Evolutionary conservation across 2,888 invertebrate genomes (phyloP).

Genomic region (Podabrus alpinus): DNA sequence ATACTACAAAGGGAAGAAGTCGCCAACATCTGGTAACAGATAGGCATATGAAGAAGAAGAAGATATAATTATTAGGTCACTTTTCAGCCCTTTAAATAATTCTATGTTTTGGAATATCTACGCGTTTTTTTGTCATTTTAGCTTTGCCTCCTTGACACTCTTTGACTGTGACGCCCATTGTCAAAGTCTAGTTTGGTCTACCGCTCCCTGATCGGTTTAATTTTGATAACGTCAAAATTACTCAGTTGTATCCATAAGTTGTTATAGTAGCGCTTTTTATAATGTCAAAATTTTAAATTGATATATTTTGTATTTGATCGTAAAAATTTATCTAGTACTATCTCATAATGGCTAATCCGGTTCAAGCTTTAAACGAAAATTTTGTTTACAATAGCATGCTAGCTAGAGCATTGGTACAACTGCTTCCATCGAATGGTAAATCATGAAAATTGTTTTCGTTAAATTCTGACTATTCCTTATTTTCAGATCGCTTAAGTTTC

Average conservation of each 20-base stretch:
- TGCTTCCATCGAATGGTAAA: constrained; percentile 52
- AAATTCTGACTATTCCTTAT: background rate
- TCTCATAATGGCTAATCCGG: constrained; percentile 42
- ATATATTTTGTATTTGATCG: background rate
- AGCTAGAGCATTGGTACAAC: constrained; percentile 53
- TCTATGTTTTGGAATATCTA: too few relatives aligned
- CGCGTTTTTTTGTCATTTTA: too few relatives aligned
- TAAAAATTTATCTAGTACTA: background rate
- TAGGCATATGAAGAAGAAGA: too few relatives aligned
- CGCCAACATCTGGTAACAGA: too few relatives aligned
- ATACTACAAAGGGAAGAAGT: too few relatives aligned
- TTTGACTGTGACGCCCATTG: too few relatives aligned
- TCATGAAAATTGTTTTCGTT: background rate
- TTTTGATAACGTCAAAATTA: too few relatives aligned
- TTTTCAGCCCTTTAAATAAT: too few relatives aligned
- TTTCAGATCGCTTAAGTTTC: constrained; percentile 44
- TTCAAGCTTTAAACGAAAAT: constrained; percentile 49
- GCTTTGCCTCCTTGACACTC: too few relatives aligned
- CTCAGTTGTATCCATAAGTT: background rate
- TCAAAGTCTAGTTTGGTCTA: background rate
- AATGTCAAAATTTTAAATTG: background rate
- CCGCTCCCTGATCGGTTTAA: background rate
- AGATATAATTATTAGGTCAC: too few relatives aligned
- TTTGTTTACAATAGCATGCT: constrained; percentile 56
- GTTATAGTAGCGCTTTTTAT: background rate